Evolutionary conservation across 2,797 vertebrate species (phyloP).

Genomic region (Triplophysa bombifrons): DNA sequence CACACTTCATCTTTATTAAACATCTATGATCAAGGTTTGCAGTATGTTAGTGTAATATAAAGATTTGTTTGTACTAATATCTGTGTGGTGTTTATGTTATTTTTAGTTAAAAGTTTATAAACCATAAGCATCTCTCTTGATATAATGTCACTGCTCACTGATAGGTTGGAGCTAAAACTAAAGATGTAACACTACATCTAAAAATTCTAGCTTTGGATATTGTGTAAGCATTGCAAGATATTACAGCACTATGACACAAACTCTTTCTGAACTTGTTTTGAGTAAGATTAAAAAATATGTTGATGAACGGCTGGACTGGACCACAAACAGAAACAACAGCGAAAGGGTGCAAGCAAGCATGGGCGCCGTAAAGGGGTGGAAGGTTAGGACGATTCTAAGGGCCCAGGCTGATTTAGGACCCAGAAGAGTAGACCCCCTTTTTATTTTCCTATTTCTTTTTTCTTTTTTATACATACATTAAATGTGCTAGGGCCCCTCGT

Average conservation of each 20-base stretch:
- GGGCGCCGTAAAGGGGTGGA: too few species aligned
- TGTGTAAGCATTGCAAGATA: not conserved
- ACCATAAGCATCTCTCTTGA: conserved; percentile 21
- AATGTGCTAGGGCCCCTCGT: too few species aligned
- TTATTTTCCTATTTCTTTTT: too few species aligned
- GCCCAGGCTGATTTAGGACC: too few species aligned
- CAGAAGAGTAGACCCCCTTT: too few species aligned
- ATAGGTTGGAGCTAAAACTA: conserved; percentile 16
- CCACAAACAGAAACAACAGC: conserved; percentile 24
- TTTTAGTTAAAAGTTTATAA: not conserved
- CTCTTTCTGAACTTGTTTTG: conserved; percentile 4
- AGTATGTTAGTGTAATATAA: not conserved
- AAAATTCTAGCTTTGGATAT: conserved; percentile 25
- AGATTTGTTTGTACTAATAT: not conserved
- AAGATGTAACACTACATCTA: conserved; percentile 7
- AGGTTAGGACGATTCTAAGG: too few species aligned
- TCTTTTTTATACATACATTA: too few species aligned
- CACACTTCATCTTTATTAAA: not conserved
- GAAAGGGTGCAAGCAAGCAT: not conserved
- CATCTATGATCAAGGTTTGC: not conserved
- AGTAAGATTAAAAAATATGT: not conserved
- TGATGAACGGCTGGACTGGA: conserved; percentile 20
- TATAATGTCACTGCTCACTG: conserved; percentile 38
- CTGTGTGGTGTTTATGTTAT: not conserved
- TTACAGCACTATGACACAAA: conserved; percentile 14